Base-by-base conservation (phyloP, 2,888 invertebrate species). In the Lepidocyrtinus sp. region DNA sequence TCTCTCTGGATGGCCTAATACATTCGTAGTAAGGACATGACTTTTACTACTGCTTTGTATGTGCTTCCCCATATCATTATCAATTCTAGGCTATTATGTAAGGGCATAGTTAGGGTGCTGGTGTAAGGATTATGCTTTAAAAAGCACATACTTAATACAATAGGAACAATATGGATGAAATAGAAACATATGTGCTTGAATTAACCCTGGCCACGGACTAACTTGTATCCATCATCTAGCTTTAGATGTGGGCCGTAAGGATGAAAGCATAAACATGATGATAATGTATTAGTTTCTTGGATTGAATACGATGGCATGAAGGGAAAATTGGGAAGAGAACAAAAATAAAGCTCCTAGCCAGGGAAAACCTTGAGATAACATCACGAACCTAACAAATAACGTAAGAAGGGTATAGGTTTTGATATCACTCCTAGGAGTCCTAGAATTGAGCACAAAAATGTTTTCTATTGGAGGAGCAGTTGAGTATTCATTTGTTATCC, bases 1-100 rank as follows among this genome's bases (percentile, higher is more conserved):
- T 64, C 59, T 45, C 71, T 65, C 69, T 61, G 61, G 24, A 26
- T 64, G 15, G 12, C n/a, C 27, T 15, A 21, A 17, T 61, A 17
- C 9, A 3, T 64, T 12, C 26, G 17, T 50, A 50, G 50, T 50
- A 50, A 50, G 12, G 17, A 12, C 26, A 36, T 12, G 36, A 36
- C 50, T n/a, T n/a, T n/a, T 50, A 50, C 50, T 12, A n/a, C 5
- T 50, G 50, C 50, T 36, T 12, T 50, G 15, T 50, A 50, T 50
- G 17, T 50, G 12, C 2, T 50, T 50, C n/a, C n/a, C 15, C 50
- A 17, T 50, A 50, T 50, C 50, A 50, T 50, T 50, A 50, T 50
- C 50, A 50, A n/a, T 50, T 50, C 17, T 15, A 2, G 50, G 17
- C 50, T 50, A 50, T 50, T 50, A 50, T n/a, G 15, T 2, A 50